Evolutionary conservation across 2,888 invertebrate species (phyloP).

Genomic region (Aspidapion aeneum): DNA sequence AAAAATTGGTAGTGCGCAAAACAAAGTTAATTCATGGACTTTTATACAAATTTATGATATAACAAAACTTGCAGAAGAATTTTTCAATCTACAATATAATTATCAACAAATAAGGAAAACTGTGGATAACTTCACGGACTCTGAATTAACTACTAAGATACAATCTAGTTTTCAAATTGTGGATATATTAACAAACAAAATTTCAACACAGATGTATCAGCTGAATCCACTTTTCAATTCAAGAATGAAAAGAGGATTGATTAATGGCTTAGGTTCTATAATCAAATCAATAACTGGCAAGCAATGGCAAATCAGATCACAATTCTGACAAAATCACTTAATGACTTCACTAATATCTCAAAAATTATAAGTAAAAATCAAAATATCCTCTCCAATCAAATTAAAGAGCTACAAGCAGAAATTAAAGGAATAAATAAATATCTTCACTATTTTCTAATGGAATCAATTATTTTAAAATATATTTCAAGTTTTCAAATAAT

Average conservation of each 20-base stretch:
- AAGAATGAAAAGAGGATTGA: slow-evolving; percentile 19
- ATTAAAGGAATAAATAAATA: not conserved
- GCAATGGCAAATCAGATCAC: slow-evolving; percentile 17
- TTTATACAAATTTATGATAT: slow-evolving; percentile 21
- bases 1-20: slow-evolving; percentile 19
- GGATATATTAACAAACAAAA: slow-evolving; percentile 12
- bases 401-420: not conserved
- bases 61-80: slow-evolving; percentile 8
- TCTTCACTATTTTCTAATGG: no score
- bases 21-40: slow-evolving; percentile 16
- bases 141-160: not conserved
- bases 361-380: no score
- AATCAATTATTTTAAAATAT: no score
- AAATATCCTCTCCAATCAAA: not conserved
- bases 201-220: slow-evolving; percentile 8
- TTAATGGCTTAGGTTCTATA: slow-evolving; percentile 19
- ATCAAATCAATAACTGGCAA: slow-evolving; percentile 20
- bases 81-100: slow-evolving; percentile 2
- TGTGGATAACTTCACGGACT: not conserved
- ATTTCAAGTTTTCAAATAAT: slow-evolving; percentile 20
- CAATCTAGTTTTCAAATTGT: slow-evolving; percentile 2
- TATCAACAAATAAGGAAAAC: not conserved
- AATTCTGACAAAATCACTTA: slow-evolving; percentile 8
- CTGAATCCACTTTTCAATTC: slow-evolving; percentile 8
- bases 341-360: slow-evolving; percentile 9